Base-by-base conservation (phyloP, 1,140 invertebrate species). In the Orius insidiosus region DNA sequence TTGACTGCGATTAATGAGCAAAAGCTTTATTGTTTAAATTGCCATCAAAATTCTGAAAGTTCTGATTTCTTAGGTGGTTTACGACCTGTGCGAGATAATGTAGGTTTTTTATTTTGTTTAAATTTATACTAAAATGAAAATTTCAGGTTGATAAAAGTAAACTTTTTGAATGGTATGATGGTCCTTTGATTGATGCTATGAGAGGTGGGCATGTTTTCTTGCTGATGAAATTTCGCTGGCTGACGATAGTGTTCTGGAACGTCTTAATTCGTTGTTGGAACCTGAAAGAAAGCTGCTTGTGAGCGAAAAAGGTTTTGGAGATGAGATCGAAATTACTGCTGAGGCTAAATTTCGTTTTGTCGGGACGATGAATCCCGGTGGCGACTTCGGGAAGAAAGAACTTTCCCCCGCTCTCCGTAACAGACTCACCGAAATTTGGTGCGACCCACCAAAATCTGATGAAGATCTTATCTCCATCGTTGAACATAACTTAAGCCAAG, bases 321-420 rank as follows among this genome's bases (percentile, higher is more conserved):
- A 57, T n/a, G 65, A 68, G 49, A 66, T 76, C 30, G 59, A 69
- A 42, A 61, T 80, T 1, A 72, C 89, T 31, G 94, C 95, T 0
- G 57, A 76, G 49, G 55, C 74, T 9, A 70, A 75, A 8, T 99
- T 99, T 60, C 75, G 86, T 51, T 86, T 98, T 55, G 74, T 98
- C 46, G 89, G 89, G 5, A 99, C 96, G 0, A 99, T 99, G 96
- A 99, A 99, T 70, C 96, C 96, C 14, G 93, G 93, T 11, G 95
- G 96, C 7, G 96, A 99, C 71, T 98, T 88, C 66, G 96, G 96
- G 0, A 99, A 99, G 60, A 99, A 98, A 66, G 96, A 99, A 71
- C 66, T 99, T 7, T 99, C 96, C 0, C 94, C 94, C 7, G 95
- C 96, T 0, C 63, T 99, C 3, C 72, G 95, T 45, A 99, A 99